Conservation (phyloP, 2,797 vertebrate species). For the Alfaro cultratus region DNA sequence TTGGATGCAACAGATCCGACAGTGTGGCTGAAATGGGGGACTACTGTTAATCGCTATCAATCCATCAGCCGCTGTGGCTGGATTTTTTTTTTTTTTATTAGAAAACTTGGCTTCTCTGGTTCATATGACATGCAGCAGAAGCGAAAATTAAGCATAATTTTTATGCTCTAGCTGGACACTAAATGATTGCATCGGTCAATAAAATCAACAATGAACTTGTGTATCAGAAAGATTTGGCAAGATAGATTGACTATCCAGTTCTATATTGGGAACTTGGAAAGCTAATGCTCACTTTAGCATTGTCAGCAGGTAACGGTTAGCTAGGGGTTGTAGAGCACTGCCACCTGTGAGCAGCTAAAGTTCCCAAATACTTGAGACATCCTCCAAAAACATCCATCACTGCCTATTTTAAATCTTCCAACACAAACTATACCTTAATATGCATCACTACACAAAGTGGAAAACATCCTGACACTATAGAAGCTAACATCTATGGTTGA, state of each 20-base stretch:
- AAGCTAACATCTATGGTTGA: too few relatives aligned
- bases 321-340: not conserved
- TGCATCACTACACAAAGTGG: not conserved
- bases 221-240: too few relatives aligned
- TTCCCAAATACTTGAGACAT: not conserved
- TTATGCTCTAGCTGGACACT: not conserved
- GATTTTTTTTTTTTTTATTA: slow-evolving; percentile 9
- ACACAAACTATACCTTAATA: not conserved
- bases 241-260: too few relatives aligned
- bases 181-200: not conserved
- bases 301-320: not conserved
- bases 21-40: not conserved
- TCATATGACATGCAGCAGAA: not conserved
- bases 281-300: not conserved
- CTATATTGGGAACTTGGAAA: not conserved
- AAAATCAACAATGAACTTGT: not conserved
- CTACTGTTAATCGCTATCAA: slow-evolving; percentile 17
- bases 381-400: not conserved
- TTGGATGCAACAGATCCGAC: slow-evolving; percentile 25
- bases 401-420: not conserved
- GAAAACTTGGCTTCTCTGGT: slow-evolving; percentile 11
- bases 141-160: not conserved
- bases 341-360: not conserved
- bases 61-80: slow-evolving; percentile 13
- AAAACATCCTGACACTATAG: not conserved